Base-by-base conservation (phyloP, 2,797 vertebrate genomes). In the Lepidocolaptes lacrymiger region DNA sequence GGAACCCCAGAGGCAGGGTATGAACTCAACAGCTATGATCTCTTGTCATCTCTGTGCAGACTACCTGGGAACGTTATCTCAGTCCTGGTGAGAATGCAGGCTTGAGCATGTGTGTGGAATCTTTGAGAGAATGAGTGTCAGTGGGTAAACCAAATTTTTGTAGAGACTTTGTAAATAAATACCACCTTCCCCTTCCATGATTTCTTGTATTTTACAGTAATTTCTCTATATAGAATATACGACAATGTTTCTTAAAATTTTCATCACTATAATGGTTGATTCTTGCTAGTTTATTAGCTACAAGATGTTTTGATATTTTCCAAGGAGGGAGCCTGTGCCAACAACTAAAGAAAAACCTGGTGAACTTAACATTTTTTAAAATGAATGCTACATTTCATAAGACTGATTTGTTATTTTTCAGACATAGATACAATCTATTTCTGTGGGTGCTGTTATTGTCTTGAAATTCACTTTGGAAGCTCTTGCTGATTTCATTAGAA, bases 11-110 rank as follows among this genome's bases (percentile, higher is more conserved):
- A 55, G n/a, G 27, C 12, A 10, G 18, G 11, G 32, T 51, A 55
- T 0, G 0, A 27, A 19, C 58, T 61, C 0, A 4, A 39, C 30
- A 75, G 19, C 68, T 41, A 19, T 10, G 5, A 17, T 43, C 20
- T 48, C 7, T 19, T 36, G 7, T 58, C 28, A 22, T 36, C 26
- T 51, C 14, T 75, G 30, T 66, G 61, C 28, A 54, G 34, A 28
- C 41, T 39, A 7, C 26, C 44, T 49, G 51, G 28, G 19, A 30
- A 46, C 9, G 11, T 48, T 32, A 9, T 78, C 26, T 68, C 52
- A 20, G 14, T 68, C 34, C 17, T 75, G 75, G 30, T 80, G 52
- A 55, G n/a, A 88, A 23, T n/a, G 9, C 26, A 55, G 41, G 7
- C 46, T 55, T 61, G 43, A 69, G 22, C 32, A 44, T n/a, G 37